phyloP scores from a whole-genome alignment of 2,113 vertebrate species.

The Cyrtonyx montezumae region DNA sequence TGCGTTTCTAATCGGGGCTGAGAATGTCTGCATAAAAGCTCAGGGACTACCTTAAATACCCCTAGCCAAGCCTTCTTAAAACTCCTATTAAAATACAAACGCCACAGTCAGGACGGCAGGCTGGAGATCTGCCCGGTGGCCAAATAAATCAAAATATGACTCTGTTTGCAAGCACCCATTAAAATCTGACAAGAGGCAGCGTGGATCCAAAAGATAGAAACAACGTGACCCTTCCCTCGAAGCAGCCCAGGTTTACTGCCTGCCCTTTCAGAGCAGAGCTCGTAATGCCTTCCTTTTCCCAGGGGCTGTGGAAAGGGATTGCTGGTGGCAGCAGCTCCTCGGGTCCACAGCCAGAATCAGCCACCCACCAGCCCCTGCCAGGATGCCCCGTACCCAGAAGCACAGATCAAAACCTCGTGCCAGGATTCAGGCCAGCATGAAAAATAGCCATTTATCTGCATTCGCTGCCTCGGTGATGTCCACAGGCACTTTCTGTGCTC shows the following conservation, averaged over 20 bases:
- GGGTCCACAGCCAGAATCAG: neutral
- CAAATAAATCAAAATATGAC: slow-evolving; percentile 73
- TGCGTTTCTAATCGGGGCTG: neutral
- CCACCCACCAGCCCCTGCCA: neutral
- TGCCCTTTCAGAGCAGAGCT: slow-evolving; percentile 11
- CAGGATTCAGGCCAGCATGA: neutral
- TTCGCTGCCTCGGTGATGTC: slow-evolving; percentile 66
- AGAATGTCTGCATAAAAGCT: neutral
- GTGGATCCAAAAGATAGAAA: neutral
- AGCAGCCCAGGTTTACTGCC: slow-evolving; percentile 47
- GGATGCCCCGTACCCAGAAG: neutral
- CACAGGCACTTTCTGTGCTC: slow-evolving; percentile 57
- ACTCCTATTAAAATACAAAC: slow-evolving; percentile 64
- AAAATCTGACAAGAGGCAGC: slow-evolving; percentile 68
- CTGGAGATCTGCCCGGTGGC: slow-evolving; percentile 64
- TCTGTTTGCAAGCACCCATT: slow-evolving; percentile 72
- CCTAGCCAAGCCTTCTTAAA: slow-evolving; percentile 32
- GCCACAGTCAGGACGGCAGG: slow-evolving; percentile 19
- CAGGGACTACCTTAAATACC: slow-evolving; percentile 51
- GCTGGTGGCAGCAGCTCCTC: neutral
- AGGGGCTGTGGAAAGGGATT: neutral
- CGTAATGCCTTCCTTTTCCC: neutral
- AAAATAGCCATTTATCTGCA: slow-evolving; percentile 61
- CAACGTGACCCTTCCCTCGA: slow-evolving; percentile 38
- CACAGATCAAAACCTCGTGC: neutral